Conservation (phyloP, 1,140 invertebrate species). For the Drosophila ohnishii region DNA sequence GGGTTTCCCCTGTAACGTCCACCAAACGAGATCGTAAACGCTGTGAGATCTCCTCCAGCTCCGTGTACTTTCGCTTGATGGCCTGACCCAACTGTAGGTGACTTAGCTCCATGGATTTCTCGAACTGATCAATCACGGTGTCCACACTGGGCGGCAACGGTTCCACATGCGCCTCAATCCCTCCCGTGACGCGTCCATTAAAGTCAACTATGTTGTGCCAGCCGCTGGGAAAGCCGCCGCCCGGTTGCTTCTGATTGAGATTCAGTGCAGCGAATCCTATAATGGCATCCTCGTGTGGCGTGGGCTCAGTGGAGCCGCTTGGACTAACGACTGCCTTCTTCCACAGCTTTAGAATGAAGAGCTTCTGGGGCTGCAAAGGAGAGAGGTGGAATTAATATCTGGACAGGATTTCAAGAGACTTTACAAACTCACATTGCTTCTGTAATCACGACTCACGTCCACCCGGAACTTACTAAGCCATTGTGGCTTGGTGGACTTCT, state of each 20-base stretch:
- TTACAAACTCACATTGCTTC: slow-evolving; percentile 84
- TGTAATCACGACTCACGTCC: slow-evolving; percentile 84
- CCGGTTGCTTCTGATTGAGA: slow-evolving; percentile 84
- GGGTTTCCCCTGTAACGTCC: slow-evolving; percentile 85
- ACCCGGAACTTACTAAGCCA: slow-evolving; percentile 85
- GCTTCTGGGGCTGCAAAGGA: slow-evolving; percentile 84
- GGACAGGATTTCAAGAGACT: neutral
- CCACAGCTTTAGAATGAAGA: slow-evolving; percentile 86
- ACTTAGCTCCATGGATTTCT: slow-evolving; percentile 58
- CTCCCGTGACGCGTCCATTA: slow-evolving; percentile 85
- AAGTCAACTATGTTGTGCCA: slow-evolving; percentile 87
- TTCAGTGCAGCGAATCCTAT: slow-evolving; percentile 86
- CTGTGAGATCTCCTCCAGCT: slow-evolving; percentile 86
- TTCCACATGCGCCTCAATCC: slow-evolving; percentile 84
- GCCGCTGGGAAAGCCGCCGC: slow-evolving; percentile 85
- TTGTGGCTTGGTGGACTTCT: slow-evolving; percentile 84
- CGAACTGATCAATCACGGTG: slow-evolving; percentile 66
- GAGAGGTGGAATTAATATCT: no score
- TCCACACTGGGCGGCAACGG: slow-evolving; percentile 53
- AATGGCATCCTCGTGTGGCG: slow-evolving; percentile 84
- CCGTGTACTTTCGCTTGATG: slow-evolving; percentile 86
- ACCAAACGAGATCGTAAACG: slow-evolving; percentile 85
- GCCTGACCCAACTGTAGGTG: slow-evolving; percentile 82
- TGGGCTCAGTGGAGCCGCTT: slow-evolving; percentile 72
- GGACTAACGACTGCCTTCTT: slow-evolving; percentile 79